A percentile compares a stretch with the other conserved stretches of the same genome.
phyloP scores from a whole-genome alignment of 2,797 vertebrate species.

The Spinus pinus region DNA sequence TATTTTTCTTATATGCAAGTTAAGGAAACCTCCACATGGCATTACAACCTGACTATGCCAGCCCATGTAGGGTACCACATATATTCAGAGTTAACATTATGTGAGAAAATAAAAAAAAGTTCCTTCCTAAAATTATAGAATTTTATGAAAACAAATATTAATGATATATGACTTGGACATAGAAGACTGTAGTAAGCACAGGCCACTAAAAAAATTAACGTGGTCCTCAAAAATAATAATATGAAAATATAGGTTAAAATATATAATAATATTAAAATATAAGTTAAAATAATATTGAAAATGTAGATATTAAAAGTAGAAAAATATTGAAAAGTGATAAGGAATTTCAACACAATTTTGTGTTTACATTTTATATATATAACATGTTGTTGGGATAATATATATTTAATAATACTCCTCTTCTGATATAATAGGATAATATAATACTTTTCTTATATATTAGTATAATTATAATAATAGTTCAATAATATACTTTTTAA shows the following conservation, averaged over 20 bases:
- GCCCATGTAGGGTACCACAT: neutral
- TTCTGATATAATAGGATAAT: neutral
- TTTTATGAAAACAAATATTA: neutral
- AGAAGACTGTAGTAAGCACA: neutral
- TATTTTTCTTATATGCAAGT: neutral
- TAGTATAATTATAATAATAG: neutral
- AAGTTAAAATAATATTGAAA: neutral
- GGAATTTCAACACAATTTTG: neutral
- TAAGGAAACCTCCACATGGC: fast-evolving
- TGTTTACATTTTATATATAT: neutral
- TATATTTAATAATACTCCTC: neutral
- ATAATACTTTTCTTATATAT: neutral
- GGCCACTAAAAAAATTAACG: neutral
- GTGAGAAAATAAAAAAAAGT: neutral
- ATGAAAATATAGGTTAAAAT: no score
- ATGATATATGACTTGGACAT: fast-evolving
- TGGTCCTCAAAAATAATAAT: neutral
- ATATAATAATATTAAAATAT: neutral
- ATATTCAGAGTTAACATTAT: neutral
- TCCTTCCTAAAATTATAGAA: neutral
- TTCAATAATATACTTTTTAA: neutral
- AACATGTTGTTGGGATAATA: neutral
- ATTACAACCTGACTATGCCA: neutral
- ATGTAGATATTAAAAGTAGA: neutral
- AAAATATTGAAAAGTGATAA: neutral